A percentile compares a stretch with the other conserved stretches of the same genome.
Evolutionary conservation across 2,113 vertebrate genomes (phyloP).

Genomic region (Montifringilla adamsi): DNA sequence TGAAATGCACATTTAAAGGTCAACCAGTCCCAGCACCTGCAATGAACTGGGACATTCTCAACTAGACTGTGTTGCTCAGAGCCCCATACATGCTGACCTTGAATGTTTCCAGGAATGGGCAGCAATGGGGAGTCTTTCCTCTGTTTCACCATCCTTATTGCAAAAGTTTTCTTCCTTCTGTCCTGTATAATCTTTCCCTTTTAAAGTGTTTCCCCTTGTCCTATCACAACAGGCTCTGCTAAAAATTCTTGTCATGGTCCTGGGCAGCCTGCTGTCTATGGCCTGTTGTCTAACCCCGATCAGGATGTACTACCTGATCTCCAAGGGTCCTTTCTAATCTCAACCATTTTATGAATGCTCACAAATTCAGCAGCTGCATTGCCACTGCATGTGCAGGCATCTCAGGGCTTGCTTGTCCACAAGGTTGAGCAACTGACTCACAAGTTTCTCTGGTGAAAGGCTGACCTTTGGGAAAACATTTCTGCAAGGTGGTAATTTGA

Average conservation of each 20-base stretch:
- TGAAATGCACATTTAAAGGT: background rate
- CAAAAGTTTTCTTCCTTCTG: background rate
- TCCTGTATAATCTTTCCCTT: background rate
- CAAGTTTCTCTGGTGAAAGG: background rate
- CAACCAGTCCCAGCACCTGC: background rate
- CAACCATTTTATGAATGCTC: background rate
- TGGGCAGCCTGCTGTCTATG: background rate
- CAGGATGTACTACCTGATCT: background rate
- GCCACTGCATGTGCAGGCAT: background rate
- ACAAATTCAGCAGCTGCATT: background rate
- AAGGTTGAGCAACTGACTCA: background rate
- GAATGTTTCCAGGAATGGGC: background rate
- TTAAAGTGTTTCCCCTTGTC: background rate
- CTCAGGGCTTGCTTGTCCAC: background rate
- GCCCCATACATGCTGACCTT: background rate
- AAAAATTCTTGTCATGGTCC: background rate
- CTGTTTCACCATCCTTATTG: background rate
- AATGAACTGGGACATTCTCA: background rate
- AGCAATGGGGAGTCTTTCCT: background rate
- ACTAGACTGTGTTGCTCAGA: background rate
- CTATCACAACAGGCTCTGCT: background rate
- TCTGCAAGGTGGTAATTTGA: background rate
- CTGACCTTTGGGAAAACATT: background rate
- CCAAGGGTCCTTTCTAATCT: background rate
- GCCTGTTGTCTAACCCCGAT: background rate